Conservation (phyloP, 37 sponge, comb jelly and placozoan species). For the Geodia barretti region DNA sequence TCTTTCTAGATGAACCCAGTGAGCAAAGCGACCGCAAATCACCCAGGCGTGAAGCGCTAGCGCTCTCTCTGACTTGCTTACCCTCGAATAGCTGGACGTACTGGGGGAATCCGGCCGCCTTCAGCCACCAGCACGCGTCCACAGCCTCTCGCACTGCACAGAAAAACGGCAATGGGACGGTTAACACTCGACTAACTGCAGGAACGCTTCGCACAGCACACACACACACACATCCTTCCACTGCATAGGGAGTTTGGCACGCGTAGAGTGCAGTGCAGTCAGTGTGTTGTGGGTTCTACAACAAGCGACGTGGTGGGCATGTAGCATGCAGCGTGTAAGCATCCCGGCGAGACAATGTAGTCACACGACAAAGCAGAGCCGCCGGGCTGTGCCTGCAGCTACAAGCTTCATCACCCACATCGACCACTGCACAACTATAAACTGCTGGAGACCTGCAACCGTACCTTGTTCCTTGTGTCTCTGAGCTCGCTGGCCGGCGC, state of each 20-base stretch:
- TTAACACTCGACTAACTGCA: no score
- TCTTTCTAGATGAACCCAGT: no score
- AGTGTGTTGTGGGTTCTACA: no score
- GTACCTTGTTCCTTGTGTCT: conserved; percentile 9
- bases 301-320: no score
- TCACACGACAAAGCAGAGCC: neutral
- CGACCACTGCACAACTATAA: neutral
- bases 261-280: no score
- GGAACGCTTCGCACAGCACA: no score
- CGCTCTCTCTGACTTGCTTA: conserved; percentile 12
- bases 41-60: no score
- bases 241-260: no score
- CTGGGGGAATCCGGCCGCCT: conserved; percentile 88
- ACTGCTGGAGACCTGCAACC: neutral
- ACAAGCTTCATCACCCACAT: neutral
- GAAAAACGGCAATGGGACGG: conserved; percentile 1
- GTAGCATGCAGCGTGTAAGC: no score
- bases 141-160: conserved; percentile 74
- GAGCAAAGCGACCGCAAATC: no score
- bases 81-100: conserved; percentile 92
- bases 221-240: no score
- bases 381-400: neutral
- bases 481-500: conserved; percentile 17
- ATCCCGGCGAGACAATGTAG: no score
- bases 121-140: conserved; percentile 84